These are phyloP conservation scores for Bufotes viridis DNA, from an alignment of 2,797 vertebrate genomes.

Conservation along the genomic window DNA sequence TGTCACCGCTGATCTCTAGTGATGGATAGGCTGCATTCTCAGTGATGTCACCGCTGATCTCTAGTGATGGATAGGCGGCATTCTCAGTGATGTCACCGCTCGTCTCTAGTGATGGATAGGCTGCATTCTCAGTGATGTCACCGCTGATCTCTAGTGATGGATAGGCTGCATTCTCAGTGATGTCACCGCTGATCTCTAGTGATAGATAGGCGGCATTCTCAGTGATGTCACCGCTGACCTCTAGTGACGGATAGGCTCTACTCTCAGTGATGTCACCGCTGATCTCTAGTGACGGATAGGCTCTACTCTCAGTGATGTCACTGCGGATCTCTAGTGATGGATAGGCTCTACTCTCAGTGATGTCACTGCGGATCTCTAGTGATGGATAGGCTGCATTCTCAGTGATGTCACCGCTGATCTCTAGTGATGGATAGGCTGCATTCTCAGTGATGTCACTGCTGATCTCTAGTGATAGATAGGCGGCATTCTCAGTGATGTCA, in stretches of 20 bases:
- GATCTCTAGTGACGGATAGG: neutral
- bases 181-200: neutral
- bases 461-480: neutral
- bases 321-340: neutral
- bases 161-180: constrained; percentile 2
- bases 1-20: constrained; percentile 1
- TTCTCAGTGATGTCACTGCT: neutral
- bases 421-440: constrained; percentile 6
- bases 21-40: constrained; percentile 8
- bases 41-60: neutral
- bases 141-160: neutral
- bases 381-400: constrained; percentile 3
- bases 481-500: constrained; percentile 12
- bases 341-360: neutral
- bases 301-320: constrained; percentile 5
- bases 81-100: constrained; percentile 11
- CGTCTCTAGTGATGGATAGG: constrained; percentile 4
- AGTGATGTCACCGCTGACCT: constrained; percentile 5
- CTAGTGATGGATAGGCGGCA: constrained; percentile 5
- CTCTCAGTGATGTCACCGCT: constrained; percentile 3
- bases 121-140: constrained; percentile 22
- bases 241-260: constrained; percentile 2
- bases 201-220: neutral
- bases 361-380: neutral
- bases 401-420: neutral